Evolutionary conservation across 2,888 invertebrate species (phyloP).

Genomic region (Limnephilus rhombicus): DNA sequence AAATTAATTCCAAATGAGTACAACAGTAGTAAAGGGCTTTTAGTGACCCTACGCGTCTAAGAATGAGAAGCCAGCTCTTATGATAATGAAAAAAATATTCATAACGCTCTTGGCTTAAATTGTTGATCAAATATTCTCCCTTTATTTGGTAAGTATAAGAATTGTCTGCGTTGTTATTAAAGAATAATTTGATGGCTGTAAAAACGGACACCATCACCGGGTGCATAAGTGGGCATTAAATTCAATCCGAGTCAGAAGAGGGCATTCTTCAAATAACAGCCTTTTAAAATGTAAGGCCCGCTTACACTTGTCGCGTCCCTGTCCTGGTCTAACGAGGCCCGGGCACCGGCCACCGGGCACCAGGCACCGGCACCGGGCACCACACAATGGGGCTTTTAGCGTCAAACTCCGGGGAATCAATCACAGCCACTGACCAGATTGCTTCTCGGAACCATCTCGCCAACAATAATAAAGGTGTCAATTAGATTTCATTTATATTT

Average conservation of each 20-base stretch:
- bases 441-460: constrained; percentile 35
- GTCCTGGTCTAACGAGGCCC: constrained; percentile 58
- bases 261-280: constrained; percentile 56
- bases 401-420: constrained; percentile 63
- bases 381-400: constrained; percentile 65
- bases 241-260: constrained; percentile 43
- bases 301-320: constrained; percentile 57
- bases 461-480: constrained; percentile 45
- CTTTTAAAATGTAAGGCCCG: constrained; percentile 56
- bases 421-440: constrained; percentile 49
- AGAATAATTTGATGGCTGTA: constrained; percentile 47
- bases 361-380: constrained; percentile 59
- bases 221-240: constrained; percentile 57
- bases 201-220: constrained; percentile 48
- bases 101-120: neutral
- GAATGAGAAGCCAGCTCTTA: neutral
- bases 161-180: constrained; percentile 28
- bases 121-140: neutral
- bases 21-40: neutral
- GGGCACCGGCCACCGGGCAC: constrained; percentile 60
- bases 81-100: neutral
- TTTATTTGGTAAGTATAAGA: neutral
- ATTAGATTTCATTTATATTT: constrained; percentile 37
- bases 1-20: neutral
- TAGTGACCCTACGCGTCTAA: neutral